Evolutionary conservation across 2,797 vertebrate species (phyloP), one percentile per base, ranked within the genome.

Genomic region (Spea hammondii): DNA sequence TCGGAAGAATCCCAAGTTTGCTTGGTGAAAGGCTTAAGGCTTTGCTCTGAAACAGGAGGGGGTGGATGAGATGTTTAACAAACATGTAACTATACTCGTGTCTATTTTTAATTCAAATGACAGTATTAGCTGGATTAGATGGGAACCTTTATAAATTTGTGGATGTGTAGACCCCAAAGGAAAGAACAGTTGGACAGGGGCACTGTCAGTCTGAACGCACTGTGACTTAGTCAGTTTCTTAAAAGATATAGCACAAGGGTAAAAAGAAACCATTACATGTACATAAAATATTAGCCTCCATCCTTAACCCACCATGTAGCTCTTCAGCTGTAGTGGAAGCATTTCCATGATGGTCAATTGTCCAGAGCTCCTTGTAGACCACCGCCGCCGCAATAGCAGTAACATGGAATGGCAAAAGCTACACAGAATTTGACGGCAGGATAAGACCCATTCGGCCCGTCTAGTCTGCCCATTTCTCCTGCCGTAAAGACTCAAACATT

Each of bases 1-100:
- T 11, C 50, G 55, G 54, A 62, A 62, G 59, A 72, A 60, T 72
- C 55, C 55, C 57, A 72, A 47, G 44, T 60, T 72, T 14, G 62
- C 67, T n/a, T 69, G 9, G 45, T n/a, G 45, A 48, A 17, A 62
- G 44, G 10, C 17, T 62, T 44, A 6, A 6, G 55, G 59, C 14
- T 62, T 6, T 13, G 12, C 55, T 11, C 55, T 12, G 55, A 32
- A 32, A 59, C 8, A 46, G 64, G 64, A 46, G 64, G 64, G 64
- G 32, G 64, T 46, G 64, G 59, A 59, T 59, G 55, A 59, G 44
- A 62, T n/a, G 9, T 17, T 62, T 62, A 12, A 32, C 59, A 17
- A 17, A 62, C 59, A 62, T 62, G 32, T 62, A 17, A 62, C 32
- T 32, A 62, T 17, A 32, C 59, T 17, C 3, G 4, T 4, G 59